Conservation (phyloP, 1,140 invertebrate species). For the Drosophila triauraria region DNA sequence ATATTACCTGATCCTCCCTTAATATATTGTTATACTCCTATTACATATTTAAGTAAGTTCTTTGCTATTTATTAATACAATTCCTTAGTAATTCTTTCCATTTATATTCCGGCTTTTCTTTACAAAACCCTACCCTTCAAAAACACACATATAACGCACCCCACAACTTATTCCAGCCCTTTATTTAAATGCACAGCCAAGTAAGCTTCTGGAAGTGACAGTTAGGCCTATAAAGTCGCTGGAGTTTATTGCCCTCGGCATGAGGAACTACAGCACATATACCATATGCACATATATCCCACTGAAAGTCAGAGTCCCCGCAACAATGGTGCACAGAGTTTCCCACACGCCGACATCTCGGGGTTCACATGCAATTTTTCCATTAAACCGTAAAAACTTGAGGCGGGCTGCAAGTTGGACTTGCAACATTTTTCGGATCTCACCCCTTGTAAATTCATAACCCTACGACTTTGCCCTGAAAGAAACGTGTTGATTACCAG, state of each 20-base stretch:
- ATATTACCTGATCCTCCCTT: too few relatives aligned
- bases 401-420: slow-evolving; percentile 36
- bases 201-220: slow-evolving; percentile 6
- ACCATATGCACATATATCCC: neutral
- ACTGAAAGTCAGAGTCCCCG: slow-evolving; percentile 22
- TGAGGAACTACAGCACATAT: slow-evolving; percentile 14
- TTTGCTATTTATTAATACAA: neutral
- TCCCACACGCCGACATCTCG: slow-evolving; percentile 38
- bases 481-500: slow-evolving; percentile 69
- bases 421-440: slow-evolving; percentile 45
- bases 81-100: neutral
- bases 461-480: slow-evolving; percentile 17
- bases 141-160: too few relatives aligned
- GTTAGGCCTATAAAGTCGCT: slow-evolving; percentile 9
- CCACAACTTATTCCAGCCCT: neutral
- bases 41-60: too few relatives aligned
- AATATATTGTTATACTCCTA: neutral
- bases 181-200: neutral
- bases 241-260: slow-evolving; percentile 35
- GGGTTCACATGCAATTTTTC: slow-evolving; percentile 76
- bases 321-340: slow-evolving; percentile 46
- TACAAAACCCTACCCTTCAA: neutral
- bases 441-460: slow-evolving; percentile 13
- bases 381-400: slow-evolving; percentile 56
- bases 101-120: accelerated